Evolutionary conservation across 1,140 invertebrate species (phyloP).

Genomic region (Mamestra configurata): DNA sequence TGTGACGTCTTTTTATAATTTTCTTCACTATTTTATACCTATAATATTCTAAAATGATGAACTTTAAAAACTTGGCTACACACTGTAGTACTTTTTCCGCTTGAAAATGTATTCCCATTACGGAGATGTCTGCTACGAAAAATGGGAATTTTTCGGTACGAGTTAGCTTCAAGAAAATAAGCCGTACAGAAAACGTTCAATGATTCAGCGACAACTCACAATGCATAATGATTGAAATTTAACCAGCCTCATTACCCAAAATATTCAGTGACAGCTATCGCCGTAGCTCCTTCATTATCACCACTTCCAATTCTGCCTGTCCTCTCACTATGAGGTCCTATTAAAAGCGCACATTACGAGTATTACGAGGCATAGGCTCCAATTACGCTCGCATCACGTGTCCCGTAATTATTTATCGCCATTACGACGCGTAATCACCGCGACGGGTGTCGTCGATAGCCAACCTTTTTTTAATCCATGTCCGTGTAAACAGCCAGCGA

Average conservation of each 20-base stretch:
- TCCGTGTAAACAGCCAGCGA: neutral
- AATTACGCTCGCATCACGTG: slow-evolving; percentile 35
- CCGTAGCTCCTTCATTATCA: slow-evolving; percentile 8
- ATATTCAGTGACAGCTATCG: neutral
- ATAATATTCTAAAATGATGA: too few relatives aligned
- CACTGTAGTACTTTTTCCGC: too few relatives aligned
- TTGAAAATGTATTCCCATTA: too few relatives aligned
- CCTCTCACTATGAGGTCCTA: neutral
- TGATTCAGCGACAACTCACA: too few relatives aligned
- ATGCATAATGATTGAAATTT: too few relatives aligned
- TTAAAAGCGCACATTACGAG: slow-evolving; percentile 34
- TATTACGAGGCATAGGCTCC: neutral
- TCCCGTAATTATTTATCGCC: slow-evolving; percentile 43
- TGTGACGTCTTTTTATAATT: too few relatives aligned
- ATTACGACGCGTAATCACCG: slow-evolving; percentile 41
- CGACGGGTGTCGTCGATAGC: slow-evolving; percentile 39
- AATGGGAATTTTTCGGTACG: too few relatives aligned
- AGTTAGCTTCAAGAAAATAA: too few relatives aligned
- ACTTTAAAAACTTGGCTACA: too few relatives aligned
- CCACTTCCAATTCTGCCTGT: slow-evolving; percentile 8
- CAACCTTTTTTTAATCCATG: slow-evolving; percentile 42
- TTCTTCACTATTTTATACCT: too few relatives aligned
- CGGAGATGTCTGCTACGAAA: too few relatives aligned
- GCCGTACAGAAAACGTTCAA: too few relatives aligned
- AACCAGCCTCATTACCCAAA: neutral